Conservation (phyloP, 2,888 invertebrate species). For the Eulithis prunata region DNA sequence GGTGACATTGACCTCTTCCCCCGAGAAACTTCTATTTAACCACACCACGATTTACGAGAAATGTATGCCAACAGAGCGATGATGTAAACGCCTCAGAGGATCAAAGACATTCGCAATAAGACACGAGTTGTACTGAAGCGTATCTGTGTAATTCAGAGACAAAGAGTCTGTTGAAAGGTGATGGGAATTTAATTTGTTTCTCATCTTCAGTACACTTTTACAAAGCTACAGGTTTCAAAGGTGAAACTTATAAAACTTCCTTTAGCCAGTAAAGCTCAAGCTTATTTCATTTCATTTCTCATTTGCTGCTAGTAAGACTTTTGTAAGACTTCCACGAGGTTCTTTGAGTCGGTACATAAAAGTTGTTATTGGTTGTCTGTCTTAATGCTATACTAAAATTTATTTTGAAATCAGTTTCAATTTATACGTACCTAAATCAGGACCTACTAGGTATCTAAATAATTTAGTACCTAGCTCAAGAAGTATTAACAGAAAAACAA, state of each 20-base stretch:
- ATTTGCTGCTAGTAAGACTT: constrained; percentile 27
- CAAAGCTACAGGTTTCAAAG: constrained; percentile 30
- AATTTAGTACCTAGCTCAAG: too few species aligned
- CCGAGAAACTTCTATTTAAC: constrained; percentile 53
- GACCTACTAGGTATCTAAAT: too few species aligned
- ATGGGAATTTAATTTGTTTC: constrained; percentile 36
- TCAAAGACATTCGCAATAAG: constrained; percentile 27
- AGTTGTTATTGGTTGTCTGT: too few species aligned
- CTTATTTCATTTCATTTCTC: constrained; percentile 37
- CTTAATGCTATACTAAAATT: too few species aligned
- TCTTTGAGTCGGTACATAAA: constrained; percentile 5
- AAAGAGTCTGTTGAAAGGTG: constrained; percentile 25
- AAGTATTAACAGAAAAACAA: not conserved
- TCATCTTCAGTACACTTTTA: constrained; percentile 29
- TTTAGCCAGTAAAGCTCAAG: constrained; percentile 22
- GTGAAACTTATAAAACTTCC: constrained; percentile 33
- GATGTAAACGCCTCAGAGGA: constrained; percentile 20
- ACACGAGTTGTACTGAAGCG: constrained; percentile 18
- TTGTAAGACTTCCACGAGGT: constrained; percentile 22
- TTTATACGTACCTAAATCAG: too few species aligned
- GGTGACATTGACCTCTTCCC: constrained; percentile 70
- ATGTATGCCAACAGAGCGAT: constrained; percentile 33
- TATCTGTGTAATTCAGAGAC: constrained; percentile 17
- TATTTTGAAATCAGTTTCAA: too few species aligned
- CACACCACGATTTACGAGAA: constrained; percentile 41